Evolutionary conservation across 2,797 vertebrate genomes (phyloP).

Genomic region (Rhinichthys osculus): DNA sequence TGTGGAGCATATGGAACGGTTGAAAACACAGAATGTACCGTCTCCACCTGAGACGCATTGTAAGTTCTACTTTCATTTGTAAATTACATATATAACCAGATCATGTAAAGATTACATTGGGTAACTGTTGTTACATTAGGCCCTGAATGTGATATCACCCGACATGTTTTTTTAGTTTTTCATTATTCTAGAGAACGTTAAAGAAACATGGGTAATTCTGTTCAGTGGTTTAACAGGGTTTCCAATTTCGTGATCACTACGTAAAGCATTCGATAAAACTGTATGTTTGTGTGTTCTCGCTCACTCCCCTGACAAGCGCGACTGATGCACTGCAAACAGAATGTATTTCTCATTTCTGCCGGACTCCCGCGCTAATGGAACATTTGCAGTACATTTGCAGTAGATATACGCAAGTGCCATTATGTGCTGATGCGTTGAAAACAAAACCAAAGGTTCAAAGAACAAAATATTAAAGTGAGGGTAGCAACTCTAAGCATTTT

Average conservation of each 20-base stretch:
- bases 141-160: background rate
- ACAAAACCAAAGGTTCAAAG: no score
- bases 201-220: background rate
- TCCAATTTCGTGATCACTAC: background rate
- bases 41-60: slow-evolving; percentile 80
- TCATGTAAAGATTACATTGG: background rate
- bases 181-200: background rate
- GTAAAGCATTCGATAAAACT: no score
- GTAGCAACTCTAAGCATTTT: no score
- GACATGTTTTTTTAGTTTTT: background rate
- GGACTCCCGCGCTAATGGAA: no score
- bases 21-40: slow-evolving; percentile 85
- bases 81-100: background rate
- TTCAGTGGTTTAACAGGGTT: background rate
- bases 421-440: no score
- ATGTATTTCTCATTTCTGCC: no score
- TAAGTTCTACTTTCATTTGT: slow-evolving; percentile 65
- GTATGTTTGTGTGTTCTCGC: no score
- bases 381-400: no score
- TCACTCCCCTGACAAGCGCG: no score
- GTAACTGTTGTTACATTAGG: background rate
- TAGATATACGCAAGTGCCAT: no score
- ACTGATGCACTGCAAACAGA: no score
- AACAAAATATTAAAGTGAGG: no score
- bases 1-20: slow-evolving; percentile 92